phyloP scores from a whole-genome alignment of 1,140 invertebrate species.

The Eurosta solidaginis region DNA sequence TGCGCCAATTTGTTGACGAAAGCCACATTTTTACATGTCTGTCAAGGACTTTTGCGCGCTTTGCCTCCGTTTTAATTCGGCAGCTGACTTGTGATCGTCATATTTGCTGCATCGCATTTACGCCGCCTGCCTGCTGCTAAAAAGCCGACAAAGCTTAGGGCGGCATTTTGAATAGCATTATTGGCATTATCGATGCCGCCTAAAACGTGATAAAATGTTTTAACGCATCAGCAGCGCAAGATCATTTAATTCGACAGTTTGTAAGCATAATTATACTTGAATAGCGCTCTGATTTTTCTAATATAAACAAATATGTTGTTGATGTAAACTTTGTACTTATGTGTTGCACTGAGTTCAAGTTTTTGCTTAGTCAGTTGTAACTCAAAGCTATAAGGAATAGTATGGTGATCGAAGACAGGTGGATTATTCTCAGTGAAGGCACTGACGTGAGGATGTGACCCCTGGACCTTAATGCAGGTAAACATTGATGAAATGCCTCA shows the following conservation, averaged over 20 bases:
- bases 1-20: neutral
- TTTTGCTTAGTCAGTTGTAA: too few relatives aligned
- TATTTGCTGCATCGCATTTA: neutral
- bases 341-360: too few relatives aligned
- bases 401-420: too few relatives aligned
- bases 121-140: too few relatives aligned
- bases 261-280: too few relatives aligned
- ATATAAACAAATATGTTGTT: neutral
- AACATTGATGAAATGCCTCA: too few relatives aligned
- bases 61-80: neutral
- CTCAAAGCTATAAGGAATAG: too few relatives aligned
- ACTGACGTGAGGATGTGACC: too few relatives aligned
- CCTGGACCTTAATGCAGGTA: too few relatives aligned
- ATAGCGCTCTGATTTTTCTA: neutral
- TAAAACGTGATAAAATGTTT: neutral
- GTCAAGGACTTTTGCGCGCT: slow-evolving; percentile 16
- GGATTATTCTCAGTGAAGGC: too few relatives aligned
- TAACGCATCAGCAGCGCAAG: neutral
- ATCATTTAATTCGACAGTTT: neutral
- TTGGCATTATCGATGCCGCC: slow-evolving; percentile 15
- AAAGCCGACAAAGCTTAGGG: slow-evolving; percentile 1
- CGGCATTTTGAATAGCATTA: slow-evolving; percentile 16
- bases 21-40: slow-evolving; percentile 27
- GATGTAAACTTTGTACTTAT: neutral
- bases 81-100: neutral